Conservation (phyloP, 1,140 invertebrate genomes). For the Drosophila equinoxialis region DNA sequence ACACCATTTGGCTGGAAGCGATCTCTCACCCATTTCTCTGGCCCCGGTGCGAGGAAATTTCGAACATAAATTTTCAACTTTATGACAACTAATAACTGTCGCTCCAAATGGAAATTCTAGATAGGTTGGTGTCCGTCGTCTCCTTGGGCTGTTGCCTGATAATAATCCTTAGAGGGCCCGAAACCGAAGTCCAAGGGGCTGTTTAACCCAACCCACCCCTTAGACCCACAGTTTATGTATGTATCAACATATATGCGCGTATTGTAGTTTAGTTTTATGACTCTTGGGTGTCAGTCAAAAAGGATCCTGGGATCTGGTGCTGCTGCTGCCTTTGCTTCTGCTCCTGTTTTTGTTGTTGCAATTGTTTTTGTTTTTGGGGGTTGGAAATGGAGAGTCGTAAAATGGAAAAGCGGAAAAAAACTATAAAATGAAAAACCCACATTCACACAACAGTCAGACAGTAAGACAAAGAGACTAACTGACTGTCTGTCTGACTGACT, state of each 20-base stretch:
- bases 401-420: constrained; percentile 71
- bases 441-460: constrained; percentile 10
- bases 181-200: constrained; percentile 17
- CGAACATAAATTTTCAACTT: constrained; percentile 80
- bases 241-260: constrained; percentile 28
- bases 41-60: constrained; percentile 30
- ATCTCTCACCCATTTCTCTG: constrained; percentile 4
- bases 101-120: constrained; percentile 41
- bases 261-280: constrained; percentile 77
- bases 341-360: constrained; percentile 46
- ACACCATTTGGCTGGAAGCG: constrained; percentile 18
- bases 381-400: constrained; percentile 68
- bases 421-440: constrained; percentile 79
- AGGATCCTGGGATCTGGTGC: constrained; percentile 63
- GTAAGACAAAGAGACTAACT: constrained; percentile 29
- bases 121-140: constrained; percentile 42
- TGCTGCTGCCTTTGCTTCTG: constrained; percentile 55
- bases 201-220: constrained; percentile 50
- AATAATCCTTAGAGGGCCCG: constrained; percentile 46
- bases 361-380: constrained; percentile 73
- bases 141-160: constrained; percentile 50
- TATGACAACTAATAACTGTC: constrained; percentile 83
- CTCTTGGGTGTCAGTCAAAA: constrained; percentile 66
- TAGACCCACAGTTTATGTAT: constrained; percentile 20
- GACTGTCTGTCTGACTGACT: too few species aligned